Conservation (phyloP, 2,113 vertebrate genomes). For the Leuciscus idus region DNA sequence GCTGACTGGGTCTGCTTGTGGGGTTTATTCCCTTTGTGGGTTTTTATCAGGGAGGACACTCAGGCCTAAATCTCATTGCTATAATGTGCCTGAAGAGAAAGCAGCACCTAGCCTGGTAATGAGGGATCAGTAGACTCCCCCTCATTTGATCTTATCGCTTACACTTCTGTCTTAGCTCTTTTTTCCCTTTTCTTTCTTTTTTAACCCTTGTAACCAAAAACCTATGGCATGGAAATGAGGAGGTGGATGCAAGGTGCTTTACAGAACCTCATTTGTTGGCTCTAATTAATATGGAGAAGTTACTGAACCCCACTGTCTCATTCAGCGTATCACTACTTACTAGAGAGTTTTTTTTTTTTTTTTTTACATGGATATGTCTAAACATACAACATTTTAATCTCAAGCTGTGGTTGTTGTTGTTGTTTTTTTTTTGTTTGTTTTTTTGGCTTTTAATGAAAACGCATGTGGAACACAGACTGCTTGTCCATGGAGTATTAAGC, state of each 20-base stretch:
- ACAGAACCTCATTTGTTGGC: slow-evolving; percentile 62
- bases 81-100: slow-evolving; percentile 74
- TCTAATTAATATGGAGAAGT: slow-evolving; percentile 72
- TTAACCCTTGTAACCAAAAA: slow-evolving; percentile 65
- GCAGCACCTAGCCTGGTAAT: slow-evolving; percentile 64
- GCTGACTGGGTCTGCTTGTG: slow-evolving; percentile 65
- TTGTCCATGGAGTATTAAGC: neutral
- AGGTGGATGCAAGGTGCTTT: slow-evolving; percentile 58
- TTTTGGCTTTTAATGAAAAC: too few species aligned
- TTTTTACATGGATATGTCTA: slow-evolving; percentile 28
- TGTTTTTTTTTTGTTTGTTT: too few species aligned
- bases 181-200: slow-evolving; percentile 12
- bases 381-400: slow-evolving; percentile 20
- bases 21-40: slow-evolving; percentile 66
- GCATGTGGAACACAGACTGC: too few species aligned
- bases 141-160: slow-evolving; percentile 64
- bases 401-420: neutral
- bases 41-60: slow-evolving; percentile 64
- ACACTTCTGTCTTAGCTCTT: slow-evolving; percentile 59
- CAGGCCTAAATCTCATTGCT: slow-evolving; percentile 77
- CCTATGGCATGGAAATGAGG: slow-evolving; percentile 61
- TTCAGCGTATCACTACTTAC: slow-evolving; percentile 19
- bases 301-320: slow-evolving; percentile 26
- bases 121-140: slow-evolving; percentile 62
- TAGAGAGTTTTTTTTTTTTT: slow-evolving; percentile 11